These are phyloP conservation scores for Poecilia velifera DNA, from an alignment of 2,797 vertebrate genomes.

Conservation along the genomic window DNA sequence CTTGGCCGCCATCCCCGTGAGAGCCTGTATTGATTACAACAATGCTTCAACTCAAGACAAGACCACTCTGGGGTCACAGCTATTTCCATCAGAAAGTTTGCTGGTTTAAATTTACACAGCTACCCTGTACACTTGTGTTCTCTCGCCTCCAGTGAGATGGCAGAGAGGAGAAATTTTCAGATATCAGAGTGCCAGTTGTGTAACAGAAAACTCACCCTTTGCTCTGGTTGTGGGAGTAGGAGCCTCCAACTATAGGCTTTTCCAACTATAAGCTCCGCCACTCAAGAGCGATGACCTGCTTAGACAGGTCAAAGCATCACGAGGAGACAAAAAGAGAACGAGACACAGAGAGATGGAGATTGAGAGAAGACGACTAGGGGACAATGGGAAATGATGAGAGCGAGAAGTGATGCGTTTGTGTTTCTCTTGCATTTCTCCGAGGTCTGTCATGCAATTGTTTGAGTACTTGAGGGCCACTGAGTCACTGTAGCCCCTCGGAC, in stretches of 20 bases:
- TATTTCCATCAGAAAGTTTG: conserved; percentile 87
- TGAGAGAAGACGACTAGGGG: conserved; percentile 56
- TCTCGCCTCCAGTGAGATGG: conserved; percentile 77
- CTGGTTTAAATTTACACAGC: conserved; percentile 84
- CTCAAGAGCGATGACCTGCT: conserved; percentile 79
- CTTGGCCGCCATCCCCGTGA: conserved; percentile 78
- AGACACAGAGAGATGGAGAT: conserved; percentile 49
- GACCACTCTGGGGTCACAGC: conserved; percentile 82
- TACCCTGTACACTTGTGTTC: conserved; percentile 70
- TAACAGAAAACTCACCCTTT: conserved; percentile 82
- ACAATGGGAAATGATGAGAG: conserved; percentile 62
- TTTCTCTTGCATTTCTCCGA: conserved; percentile 70
- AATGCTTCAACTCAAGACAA: conserved; percentile 84
- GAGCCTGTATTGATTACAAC: conserved; percentile 86
- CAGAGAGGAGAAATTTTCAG: conserved; percentile 72
- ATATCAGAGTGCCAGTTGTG: conserved; percentile 81
- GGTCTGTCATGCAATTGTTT: conserved; percentile 63
- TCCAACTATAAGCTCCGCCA: conserved; percentile 74
- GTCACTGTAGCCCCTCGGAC: conserved; percentile 66
- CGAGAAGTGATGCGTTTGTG: conserved; percentile 67
- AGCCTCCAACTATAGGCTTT: conserved; percentile 79
- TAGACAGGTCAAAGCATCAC: conserved; percentile 80
- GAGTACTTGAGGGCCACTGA: conserved; percentile 72
- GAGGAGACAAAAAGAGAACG: conserved; percentile 48
- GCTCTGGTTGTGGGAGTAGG: conserved; percentile 84